Percentiles rank a stretch among this genome's conserved stretches.
phyloP scores from a whole-genome alignment of 1,140 invertebrate genomes.

The Reticulitermes speratus region DNA sequence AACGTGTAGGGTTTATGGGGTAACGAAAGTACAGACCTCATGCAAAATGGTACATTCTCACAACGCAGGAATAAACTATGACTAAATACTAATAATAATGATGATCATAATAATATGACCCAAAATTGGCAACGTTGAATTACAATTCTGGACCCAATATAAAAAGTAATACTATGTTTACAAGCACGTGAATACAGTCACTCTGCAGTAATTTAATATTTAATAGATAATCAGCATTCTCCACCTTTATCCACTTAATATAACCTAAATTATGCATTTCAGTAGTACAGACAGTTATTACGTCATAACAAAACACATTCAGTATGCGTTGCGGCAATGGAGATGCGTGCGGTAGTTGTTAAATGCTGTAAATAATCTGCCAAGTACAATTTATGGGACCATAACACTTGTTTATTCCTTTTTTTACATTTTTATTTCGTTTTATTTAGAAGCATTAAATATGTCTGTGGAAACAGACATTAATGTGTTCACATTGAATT shows the following conservation, averaged over 20 bases:
- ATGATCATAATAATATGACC: neutral
- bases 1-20: neutral
- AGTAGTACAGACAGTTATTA: neutral
- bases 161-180: neutral
- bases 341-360: neutral
- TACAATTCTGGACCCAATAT: neutral
- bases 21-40: neutral
- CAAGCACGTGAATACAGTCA: neutral
- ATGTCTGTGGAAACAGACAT: constrained; percentile 12
- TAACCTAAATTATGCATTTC: neutral
- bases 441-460: neutral
- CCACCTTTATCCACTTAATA: neutral
- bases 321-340: neutral
- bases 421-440: neutral
- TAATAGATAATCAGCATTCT: too few relatives aligned
- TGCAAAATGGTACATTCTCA: neutral
- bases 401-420: neutral
- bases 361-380: constrained; percentile 11
- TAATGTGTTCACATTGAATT: constrained; percentile 22
- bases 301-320: neutral
- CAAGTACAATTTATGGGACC: constrained; percentile 15
- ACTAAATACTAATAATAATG: neutral
- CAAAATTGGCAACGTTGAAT: neutral
- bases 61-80: neutral
- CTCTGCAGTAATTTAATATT: too few relatives aligned